Base-by-base conservation (phyloP, 2,888 invertebrate species). In the Miltochrista miniata region DNA sequence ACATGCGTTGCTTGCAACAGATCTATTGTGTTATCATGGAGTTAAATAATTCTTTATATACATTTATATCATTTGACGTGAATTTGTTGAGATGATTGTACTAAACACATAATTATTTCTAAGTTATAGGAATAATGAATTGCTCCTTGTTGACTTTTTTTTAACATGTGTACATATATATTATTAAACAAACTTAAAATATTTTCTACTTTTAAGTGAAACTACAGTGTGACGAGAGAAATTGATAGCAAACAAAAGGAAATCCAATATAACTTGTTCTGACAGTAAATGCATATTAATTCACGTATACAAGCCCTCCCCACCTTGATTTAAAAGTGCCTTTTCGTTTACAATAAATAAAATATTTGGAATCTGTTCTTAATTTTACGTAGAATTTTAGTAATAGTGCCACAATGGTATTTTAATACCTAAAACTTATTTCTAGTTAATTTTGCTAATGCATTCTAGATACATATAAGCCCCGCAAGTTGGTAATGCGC, bases 211-310 rank as follows among this genome's bases (percentile, higher is more conserved):
- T 84, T 77, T 90, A 90, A 90, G 89, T 79, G 85, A 83, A 89
- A 87, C 83, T 82, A 77, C 85, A 83, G 85, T 90, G 89, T 89
- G 84, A 88, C 87, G 90, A 89, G 88, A 89, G 88, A 88, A 83
- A 79, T 78, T 79, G 72, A 76, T 73, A 71, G 77, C 76, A 72
- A 71, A 81, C 70, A 72, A 76, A 70, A 72, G 74, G 70, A 72
- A 76, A 72, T 74, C 70, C 74, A 78, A 77, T 79, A 75, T 76
- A 75, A 64, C 65, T 64, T 60, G 61, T 62, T 64, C 56, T 61
- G 57, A 62, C 48, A 51, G 58, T 59, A 58, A 72, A 76, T 78
- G 74, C 79, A 74, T 74, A 72, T 79, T 72, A 79, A 79, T 78
- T 74, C 69, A 72, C 75, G 67, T 75, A 74, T 64, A 72, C 70